Evolutionary conservation across 2,888 invertebrate genomes (phyloP).

Genomic region (Microdon myrmicae): DNA sequence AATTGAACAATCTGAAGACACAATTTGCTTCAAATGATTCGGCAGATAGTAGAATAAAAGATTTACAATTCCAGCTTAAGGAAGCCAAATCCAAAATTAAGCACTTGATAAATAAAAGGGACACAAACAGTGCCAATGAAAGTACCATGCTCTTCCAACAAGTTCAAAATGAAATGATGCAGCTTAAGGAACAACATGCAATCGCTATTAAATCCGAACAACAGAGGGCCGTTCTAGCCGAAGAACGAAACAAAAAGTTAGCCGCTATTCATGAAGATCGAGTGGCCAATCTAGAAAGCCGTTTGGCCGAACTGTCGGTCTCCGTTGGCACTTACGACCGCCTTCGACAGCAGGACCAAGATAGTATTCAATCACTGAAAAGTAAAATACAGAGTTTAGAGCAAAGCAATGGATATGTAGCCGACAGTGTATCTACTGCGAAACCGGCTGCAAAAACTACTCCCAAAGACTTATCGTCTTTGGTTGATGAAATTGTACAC

Average conservation of each 20-base stretch:
- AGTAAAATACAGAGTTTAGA: constrained; percentile 60
- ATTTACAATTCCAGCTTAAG: constrained; percentile 73
- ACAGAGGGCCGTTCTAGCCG: constrained; percentile 76
- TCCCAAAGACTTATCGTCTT: constrained; percentile 67
- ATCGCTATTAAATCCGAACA: constrained; percentile 79
- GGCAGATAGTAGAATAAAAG: constrained; percentile 64
- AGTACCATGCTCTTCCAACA: constrained; percentile 70
- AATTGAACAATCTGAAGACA: constrained; percentile 69
- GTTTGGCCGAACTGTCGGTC: constrained; percentile 81
- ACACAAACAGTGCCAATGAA: constrained; percentile 61
- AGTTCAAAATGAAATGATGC: constrained; percentile 78
- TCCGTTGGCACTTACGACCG: constrained; percentile 83
- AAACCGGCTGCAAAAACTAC: constrained; percentile 15
- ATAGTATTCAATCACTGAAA: constrained; percentile 73
- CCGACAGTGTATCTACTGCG: constrained; percentile 13
- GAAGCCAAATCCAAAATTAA: constrained; percentile 73
- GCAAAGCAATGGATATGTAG: constrained; percentile 35
- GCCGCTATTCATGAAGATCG: constrained; percentile 80
- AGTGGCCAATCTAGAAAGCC: constrained; percentile 79
- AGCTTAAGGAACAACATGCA: constrained; percentile 78
- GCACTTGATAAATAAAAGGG: constrained; percentile 69
- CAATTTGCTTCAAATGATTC: constrained; percentile 64
- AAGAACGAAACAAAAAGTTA: constrained; percentile 75
- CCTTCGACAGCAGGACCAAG: constrained; percentile 77
- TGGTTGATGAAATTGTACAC: constrained; percentile 75